Conservation (phyloP, 1,140 invertebrate species). For the Sycophaga agraensis region DNA sequence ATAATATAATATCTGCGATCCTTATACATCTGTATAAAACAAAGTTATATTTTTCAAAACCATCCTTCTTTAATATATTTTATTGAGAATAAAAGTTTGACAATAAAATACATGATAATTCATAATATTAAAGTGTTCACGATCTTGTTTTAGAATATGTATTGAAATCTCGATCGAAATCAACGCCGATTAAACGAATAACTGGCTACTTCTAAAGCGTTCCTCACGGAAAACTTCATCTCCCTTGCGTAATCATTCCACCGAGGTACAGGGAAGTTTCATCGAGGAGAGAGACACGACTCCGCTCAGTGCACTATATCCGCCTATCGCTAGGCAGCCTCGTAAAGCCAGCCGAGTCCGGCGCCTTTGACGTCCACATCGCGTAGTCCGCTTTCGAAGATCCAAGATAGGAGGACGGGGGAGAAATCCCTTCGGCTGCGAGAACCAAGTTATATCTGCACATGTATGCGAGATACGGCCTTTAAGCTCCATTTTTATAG, state of each 20-base stretch:
- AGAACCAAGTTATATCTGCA: not conserved
- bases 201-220: no score
- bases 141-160: no score
- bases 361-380: constrained; percentile 7
- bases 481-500: constrained; percentile 22
- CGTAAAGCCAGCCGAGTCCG: not conserved
- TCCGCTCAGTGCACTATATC: not conserved
- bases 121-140: no score
- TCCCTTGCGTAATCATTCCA: constrained; percentile 49
- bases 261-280: not conserved
- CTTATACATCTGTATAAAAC: no score
- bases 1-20: no score
- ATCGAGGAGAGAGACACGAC: no score
- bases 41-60: no score
- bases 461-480: not conserved
- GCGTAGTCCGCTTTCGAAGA: not conserved
- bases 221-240: constrained; percentile 44
- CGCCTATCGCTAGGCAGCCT: not conserved
- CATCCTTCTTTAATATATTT: no score
- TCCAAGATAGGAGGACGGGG: not conserved
- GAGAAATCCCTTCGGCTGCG: not conserved
- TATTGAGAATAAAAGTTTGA: no score
- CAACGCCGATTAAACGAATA: no score
- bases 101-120: no score
- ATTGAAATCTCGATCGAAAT: no score